Conservation (phyloP, 2,888 invertebrate genomes). For the Adineta ricciae region DNA sequence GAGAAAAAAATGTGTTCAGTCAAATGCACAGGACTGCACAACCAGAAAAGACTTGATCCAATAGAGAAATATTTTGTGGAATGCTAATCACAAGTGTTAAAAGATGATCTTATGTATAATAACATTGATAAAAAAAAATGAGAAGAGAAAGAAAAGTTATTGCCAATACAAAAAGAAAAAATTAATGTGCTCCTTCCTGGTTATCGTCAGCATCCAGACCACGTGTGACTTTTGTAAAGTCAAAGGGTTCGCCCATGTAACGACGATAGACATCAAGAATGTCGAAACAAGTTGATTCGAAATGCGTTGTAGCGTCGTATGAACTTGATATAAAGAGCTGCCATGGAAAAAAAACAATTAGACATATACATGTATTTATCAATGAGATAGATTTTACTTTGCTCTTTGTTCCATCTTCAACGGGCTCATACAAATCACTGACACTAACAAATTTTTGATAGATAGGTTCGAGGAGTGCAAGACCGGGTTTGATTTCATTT, state of each 20-base stretch:
- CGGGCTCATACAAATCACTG: slow-evolving; percentile 77
- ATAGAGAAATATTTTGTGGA: neutral
- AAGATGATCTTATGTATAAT: neutral
- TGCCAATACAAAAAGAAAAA: slow-evolving; percentile 31
- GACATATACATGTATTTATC: neutral
- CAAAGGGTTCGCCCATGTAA: slow-evolving; percentile 88
- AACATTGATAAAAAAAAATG: neutral
- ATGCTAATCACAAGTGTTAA: neutral
- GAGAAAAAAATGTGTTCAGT: neutral
- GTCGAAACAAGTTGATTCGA: slow-evolving; percentile 94
- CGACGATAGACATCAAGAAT: slow-evolving; percentile 89
- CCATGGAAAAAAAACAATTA: neutral
- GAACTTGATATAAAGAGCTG: slow-evolving; percentile 76
- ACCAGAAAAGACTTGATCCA: neutral
- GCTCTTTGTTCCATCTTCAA: slow-evolving; percentile 68
- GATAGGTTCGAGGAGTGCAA: slow-evolving; percentile 78
- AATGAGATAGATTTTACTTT: slow-evolving; percentile 41
- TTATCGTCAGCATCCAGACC: slow-evolving; percentile 26
- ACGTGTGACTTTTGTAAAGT: slow-evolving; percentile 74
- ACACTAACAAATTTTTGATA: slow-evolving; percentile 68
- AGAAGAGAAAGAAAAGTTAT: neutral
- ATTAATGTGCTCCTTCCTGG: slow-evolving; percentile 24
- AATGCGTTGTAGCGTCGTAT: slow-evolving; percentile 97
- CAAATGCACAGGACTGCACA: neutral
- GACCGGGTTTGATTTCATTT: slow-evolving; percentile 80